These are phyloP conservation scores for Leucoraja ocellata DNA, from an alignment of 2,797 vertebrate genomes.

Conservation along the genomic window DNA sequence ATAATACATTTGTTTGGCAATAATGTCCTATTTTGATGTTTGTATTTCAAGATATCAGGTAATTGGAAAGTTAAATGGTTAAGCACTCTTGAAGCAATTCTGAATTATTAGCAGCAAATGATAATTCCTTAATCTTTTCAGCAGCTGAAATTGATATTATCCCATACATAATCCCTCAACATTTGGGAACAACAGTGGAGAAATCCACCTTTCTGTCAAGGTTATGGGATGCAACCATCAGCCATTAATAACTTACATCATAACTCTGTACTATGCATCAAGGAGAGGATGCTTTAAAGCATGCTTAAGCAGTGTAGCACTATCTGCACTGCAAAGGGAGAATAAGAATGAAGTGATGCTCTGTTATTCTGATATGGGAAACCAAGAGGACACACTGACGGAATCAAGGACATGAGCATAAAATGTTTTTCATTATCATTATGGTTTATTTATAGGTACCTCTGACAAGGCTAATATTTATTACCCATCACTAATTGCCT, in stretches of 20 bases:
- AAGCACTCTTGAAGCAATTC: background rate
- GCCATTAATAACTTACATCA: background rate
- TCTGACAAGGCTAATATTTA: no score
- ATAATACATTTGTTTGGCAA: background rate
- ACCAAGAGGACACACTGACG: background rate
- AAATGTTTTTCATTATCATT: background rate
- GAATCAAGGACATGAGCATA: background rate
- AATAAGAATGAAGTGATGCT: background rate
- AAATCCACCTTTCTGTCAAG: background rate
- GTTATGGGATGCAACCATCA: background rate
- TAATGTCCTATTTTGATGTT: background rate
- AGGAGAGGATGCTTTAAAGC: background rate
- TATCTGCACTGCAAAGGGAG: background rate
- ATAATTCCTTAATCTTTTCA: background rate
- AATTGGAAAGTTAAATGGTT: background rate
- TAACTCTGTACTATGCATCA: no score
- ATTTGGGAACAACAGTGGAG: background rate
- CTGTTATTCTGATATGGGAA: background rate
- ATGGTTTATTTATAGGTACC: no score
- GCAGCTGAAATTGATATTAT: background rate
- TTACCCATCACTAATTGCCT: no score
- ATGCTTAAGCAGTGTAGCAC: background rate
- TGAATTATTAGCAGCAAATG: background rate
- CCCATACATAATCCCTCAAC: background rate
- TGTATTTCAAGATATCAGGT: background rate